A percentile compares a stretch with the other conserved stretches of the same genome.
Conservation (phyloP, 1,140 invertebrate species). For the Chymomyza costata region DNA sequence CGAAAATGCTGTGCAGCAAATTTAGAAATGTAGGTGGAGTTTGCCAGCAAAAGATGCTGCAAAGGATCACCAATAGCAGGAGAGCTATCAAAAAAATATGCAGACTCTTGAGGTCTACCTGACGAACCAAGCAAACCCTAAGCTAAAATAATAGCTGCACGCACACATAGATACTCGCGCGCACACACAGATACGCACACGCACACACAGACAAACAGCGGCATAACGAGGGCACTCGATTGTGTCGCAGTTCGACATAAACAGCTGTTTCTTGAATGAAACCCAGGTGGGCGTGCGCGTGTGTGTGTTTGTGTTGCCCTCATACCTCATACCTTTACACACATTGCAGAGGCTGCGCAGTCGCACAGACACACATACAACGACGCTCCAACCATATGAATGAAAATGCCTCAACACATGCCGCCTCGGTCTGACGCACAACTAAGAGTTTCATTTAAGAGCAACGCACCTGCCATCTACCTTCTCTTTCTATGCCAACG, state of each 20-base stretch:
- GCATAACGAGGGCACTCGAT: conserved; percentile 70
- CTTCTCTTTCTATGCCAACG: conserved; percentile 48
- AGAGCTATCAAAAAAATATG: conserved; percentile 13
- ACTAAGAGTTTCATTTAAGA: conserved; percentile 36
- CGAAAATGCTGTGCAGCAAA: too few relatives aligned
- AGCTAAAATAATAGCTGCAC: conserved; percentile 1
- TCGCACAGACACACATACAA: conserved; percentile 9
- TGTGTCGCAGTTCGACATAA: conserved; percentile 62
- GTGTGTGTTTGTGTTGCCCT: conserved; percentile 19
- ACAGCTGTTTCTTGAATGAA: conserved; percentile 71
- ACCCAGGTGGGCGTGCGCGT: conserved; percentile 41
- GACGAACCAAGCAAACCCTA: conserved; percentile 18
- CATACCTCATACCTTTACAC: conserved; percentile 13
- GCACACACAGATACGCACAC: conserved; percentile 1
- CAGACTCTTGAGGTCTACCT: conserved; percentile 33
- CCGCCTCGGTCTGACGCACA: conserved; percentile 23
- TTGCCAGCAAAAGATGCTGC: too few relatives aligned
- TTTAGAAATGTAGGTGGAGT: conserved; percentile 57
- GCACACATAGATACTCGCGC: conserved; percentile 6
- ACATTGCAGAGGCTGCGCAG: neutral
- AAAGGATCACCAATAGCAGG: conserved; percentile 42
- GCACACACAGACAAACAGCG: conserved; percentile 25
- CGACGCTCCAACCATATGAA: conserved; percentile 46
- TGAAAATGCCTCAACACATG: conserved; percentile 46
- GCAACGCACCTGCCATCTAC: conserved; percentile 60